These are phyloP conservation scores for Peromyscus eremicus DNA, from an alignment of 2,797 vertebrate genomes.

Conservation along the genomic window DNA sequence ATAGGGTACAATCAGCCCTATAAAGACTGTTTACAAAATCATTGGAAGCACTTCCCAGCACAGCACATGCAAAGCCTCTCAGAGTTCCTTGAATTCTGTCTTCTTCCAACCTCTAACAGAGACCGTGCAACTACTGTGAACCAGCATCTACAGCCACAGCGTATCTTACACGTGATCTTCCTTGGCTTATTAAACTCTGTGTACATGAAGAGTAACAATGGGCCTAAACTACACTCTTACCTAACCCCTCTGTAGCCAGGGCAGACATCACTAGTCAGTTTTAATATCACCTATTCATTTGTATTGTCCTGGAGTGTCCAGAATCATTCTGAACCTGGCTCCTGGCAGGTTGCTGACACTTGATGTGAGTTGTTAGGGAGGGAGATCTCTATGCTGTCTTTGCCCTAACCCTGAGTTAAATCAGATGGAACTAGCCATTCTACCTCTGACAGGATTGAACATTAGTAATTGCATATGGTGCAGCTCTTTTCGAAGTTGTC, in stretches of 20 bases:
- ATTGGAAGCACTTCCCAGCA: neutral
- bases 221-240: neutral
- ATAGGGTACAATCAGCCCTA: neutral
- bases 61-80: neutral
- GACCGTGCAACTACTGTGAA: neutral
- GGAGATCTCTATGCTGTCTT: no score
- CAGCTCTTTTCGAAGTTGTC: neutral
- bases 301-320: neutral
- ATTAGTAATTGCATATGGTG: neutral
- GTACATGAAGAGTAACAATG: neutral
- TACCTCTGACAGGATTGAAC: neutral
- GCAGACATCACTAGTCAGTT: neutral
- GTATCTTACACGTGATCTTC: neutral
- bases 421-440: neutral
- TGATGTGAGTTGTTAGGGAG: neutral
- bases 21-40: neutral
- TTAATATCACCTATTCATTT: neutral
- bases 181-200: neutral
- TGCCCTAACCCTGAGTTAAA: neutral
- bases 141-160: accelerated
- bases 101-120: accelerated
- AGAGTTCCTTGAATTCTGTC: neutral
- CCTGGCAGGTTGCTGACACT: neutral
- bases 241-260: neutral
- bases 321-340: neutral